Evolutionary conservation across 2,113 vertebrate genomes (phyloP).

Genomic region (Datnioides undecimradiatus): DNA sequence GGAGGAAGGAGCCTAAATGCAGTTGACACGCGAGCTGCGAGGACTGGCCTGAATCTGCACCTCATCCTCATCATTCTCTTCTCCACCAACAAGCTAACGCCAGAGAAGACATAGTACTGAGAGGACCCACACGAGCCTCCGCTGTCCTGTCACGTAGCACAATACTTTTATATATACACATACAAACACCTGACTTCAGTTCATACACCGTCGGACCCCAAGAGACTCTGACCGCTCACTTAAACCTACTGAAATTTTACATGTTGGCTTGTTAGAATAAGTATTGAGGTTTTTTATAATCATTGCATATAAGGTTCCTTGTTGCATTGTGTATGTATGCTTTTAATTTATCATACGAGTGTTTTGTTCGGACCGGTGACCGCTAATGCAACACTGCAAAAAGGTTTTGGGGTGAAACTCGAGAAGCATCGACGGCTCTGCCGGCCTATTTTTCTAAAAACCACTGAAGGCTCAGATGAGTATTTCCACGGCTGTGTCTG

Average conservation of each 20-base stretch:
- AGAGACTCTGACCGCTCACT: constrained; percentile 21
- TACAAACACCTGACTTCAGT: not conserved
- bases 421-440: not conserved
- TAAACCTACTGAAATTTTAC: constrained; percentile 20
- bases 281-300: constrained; percentile 53
- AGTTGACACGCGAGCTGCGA: constrained; percentile 36
- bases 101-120: constrained; percentile 76
- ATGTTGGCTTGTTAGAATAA: constrained; percentile 39
- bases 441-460: constrained; percentile 48
- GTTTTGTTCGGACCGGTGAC: constrained; percentile 24
- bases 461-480: constrained; percentile 12
- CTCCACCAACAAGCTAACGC: constrained; percentile 74
- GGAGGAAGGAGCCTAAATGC: constrained; percentile 29
- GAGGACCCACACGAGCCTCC: not conserved
- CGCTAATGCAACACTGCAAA: not conserved
- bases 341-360: constrained; percentile 30
- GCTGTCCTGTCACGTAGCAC: constrained; percentile 36
- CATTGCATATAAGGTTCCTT: constrained; percentile 39
- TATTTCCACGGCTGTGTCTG: not conserved
- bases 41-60: constrained; percentile 67
- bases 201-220: not conserved
- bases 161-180: constrained; percentile 9
- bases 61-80: constrained; percentile 71
- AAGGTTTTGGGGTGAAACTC: constrained; percentile 13
- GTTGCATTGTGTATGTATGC: constrained; percentile 27